Percentiles rank a stretch among this genome's conserved stretches.
Evolutionary conservation across 2,888 invertebrate genomes (phyloP).

Genomic region (Platerodrilus igneus): DNA sequence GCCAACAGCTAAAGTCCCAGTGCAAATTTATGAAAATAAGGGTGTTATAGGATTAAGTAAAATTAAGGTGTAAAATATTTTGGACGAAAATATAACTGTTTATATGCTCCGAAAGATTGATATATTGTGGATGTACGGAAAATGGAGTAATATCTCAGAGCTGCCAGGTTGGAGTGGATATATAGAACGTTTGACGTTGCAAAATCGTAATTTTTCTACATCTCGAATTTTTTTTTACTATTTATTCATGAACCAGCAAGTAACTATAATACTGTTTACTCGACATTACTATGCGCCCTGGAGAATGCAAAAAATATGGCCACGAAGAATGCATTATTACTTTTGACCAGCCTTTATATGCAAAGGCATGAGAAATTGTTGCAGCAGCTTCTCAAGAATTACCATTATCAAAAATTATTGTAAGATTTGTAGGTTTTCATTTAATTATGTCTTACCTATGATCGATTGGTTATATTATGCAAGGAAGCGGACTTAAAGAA

Average conservation of each 20-base stretch:
- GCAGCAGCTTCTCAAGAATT: too few relatives aligned
- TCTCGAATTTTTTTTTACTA: conserved; percentile 13
- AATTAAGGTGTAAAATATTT: conserved; percentile 21
- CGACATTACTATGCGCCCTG: too few relatives aligned
- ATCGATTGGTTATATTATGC: too few relatives aligned
- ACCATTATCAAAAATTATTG: too few relatives aligned
- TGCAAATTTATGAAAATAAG: conserved; percentile 32
- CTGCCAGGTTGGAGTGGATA: conserved; percentile 35
- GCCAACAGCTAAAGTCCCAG: conserved; percentile 34
- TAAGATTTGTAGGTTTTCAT: too few relatives aligned
- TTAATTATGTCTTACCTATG: too few relatives aligned
- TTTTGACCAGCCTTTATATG: too few relatives aligned
- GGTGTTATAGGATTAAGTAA: conserved; percentile 31
- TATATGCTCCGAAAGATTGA: conserved; percentile 29
- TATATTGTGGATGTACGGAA: conserved; percentile 33
- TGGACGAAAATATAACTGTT: conserved; percentile 17
- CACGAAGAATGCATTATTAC: too few relatives aligned
- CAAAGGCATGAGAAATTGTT: too few relatives aligned
- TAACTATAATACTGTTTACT: too few relatives aligned
- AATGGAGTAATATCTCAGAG: conserved; percentile 24
- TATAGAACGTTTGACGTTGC: conserved; percentile 15
- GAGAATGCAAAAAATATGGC: conserved; percentile 11
- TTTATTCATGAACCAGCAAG: conserved; percentile 17
- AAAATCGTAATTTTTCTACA: too few relatives aligned
- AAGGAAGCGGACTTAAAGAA: too few relatives aligned